Percentiles rank a stretch among this genome's conserved stretches.
Evolutionary conservation across 1,140 invertebrate species (phyloP).

Genomic region (Drosophila bipectinata): DNA sequence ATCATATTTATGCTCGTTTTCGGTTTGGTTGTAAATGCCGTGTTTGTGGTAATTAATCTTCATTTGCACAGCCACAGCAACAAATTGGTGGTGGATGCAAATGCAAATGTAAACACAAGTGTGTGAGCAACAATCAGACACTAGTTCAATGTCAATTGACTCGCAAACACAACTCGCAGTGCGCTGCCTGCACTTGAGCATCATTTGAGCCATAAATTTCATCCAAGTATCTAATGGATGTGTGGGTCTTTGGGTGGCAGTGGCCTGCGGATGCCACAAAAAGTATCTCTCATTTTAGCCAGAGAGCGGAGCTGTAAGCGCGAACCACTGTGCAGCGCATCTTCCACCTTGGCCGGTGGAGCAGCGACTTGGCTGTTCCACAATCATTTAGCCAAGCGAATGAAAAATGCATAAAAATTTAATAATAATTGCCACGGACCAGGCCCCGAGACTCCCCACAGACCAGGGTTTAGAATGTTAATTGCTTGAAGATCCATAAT

Average conservation of each 20-base stretch:
- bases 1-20: slow-evolving; percentile 32
- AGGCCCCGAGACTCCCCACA: not conserved
- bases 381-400: slow-evolving; percentile 28
- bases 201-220: slow-evolving; percentile 64
- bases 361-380: slow-evolving; percentile 4
- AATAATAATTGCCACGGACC: slow-evolving; percentile 46
- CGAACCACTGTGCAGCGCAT: not conserved
- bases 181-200: slow-evolving; percentile 49
- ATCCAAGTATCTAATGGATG: slow-evolving; percentile 7
- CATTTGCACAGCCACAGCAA: slow-evolving; percentile 41
- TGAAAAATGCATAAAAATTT: slow-evolving; percentile 52
- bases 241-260: not conserved
- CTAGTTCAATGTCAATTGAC: slow-evolving; percentile 75
- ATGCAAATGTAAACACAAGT: not conserved
- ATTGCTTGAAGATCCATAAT: slow-evolving; percentile 62
- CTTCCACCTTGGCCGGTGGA: slow-evolving; percentile 22
- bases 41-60: slow-evolving; percentile 58
- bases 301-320: not conserved
- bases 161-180: slow-evolving; percentile 55
- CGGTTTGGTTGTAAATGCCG: slow-evolving; percentile 34
- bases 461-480: slow-evolving; percentile 47
- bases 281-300: not conserved
- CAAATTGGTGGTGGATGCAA: slow-evolving; percentile 34
- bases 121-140: slow-evolving; percentile 17
- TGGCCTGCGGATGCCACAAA: not conserved